Percentiles rank a stretch among this genome's conserved stretches.
These are phyloP conservation scores for Oreocharis arfaki DNA, from an alignment of 2,113 vertebrate genomes.

Conservation along the genomic window DNA sequence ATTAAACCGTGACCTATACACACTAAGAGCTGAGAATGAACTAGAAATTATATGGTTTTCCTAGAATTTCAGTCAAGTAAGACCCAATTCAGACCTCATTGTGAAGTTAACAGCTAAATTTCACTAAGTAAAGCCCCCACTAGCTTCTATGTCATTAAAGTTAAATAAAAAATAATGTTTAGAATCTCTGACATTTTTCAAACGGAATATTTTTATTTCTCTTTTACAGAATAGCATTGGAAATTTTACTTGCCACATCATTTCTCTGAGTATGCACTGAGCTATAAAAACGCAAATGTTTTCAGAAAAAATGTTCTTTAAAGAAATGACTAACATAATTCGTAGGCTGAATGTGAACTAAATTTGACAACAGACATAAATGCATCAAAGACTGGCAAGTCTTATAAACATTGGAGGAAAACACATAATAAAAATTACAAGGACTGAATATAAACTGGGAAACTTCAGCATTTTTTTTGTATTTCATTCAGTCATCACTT, in stretches of 20 bases:
- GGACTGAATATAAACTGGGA: background rate
- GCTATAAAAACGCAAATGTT: background rate
- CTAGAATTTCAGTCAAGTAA: background rate
- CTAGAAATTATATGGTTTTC: fast-evolving
- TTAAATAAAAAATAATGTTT: background rate
- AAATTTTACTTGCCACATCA: background rate
- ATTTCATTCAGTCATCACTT: background rate
- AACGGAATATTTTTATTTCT: background rate
- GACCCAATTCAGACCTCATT: background rate
- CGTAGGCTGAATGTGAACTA: background rate
- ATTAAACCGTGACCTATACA: background rate
- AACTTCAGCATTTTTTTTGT: background rate
- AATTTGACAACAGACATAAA: background rate
- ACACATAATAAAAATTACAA: background rate
- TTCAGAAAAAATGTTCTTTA: background rate
- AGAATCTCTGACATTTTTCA: background rate
- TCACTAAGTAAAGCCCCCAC: background rate
- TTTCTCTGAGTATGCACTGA: background rate
- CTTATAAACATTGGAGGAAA: background rate
- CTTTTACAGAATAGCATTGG: background rate
- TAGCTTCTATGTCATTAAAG: background rate
- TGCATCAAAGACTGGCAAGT: background rate
- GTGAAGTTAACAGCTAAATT: background rate
- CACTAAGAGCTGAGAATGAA: background rate
- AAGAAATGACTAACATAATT: background rate